Percentiles rank a stretch among this genome's conserved stretches.
Conservation (phyloP, 2,113 vertebrate species). For the Henicopernis longicauda region DNA sequence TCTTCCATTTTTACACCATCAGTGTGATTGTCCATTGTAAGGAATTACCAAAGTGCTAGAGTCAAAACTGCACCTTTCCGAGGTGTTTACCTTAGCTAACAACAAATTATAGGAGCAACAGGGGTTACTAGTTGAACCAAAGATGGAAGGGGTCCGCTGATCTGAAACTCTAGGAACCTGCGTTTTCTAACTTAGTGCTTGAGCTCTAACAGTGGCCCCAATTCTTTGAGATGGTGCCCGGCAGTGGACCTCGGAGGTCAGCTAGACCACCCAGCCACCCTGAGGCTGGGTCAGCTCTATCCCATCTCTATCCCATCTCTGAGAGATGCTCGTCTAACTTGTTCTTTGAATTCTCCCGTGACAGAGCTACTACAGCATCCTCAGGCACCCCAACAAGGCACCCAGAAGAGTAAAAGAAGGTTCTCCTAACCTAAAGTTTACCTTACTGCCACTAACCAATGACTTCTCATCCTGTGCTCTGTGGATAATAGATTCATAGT, state of each 20-base stretch:
- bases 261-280: fast-evolving
- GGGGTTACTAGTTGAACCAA: not conserved
- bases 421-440: not conserved
- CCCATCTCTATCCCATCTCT: not conserved
- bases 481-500: not conserved
- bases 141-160: not conserved
- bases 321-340: not conserved
- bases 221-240: not conserved
- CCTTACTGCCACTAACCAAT: not conserved
- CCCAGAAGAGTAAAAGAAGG: not conserved
- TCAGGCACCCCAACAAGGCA: not conserved
- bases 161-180: not conserved
- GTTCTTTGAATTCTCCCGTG: not conserved
- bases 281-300: fast-evolving
- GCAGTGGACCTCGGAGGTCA: not conserved
- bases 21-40: not conserved
- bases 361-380: not conserved
- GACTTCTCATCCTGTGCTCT: not conserved
- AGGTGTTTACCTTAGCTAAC: not conserved
- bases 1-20: not conserved
- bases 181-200: not conserved
- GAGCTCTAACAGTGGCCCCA: not conserved
- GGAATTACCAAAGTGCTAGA: not conserved
- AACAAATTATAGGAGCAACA: not conserved
- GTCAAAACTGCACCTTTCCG: not conserved